Conservation (phyloP, 2,888 invertebrate species). For the Clusia tigrina region DNA sequence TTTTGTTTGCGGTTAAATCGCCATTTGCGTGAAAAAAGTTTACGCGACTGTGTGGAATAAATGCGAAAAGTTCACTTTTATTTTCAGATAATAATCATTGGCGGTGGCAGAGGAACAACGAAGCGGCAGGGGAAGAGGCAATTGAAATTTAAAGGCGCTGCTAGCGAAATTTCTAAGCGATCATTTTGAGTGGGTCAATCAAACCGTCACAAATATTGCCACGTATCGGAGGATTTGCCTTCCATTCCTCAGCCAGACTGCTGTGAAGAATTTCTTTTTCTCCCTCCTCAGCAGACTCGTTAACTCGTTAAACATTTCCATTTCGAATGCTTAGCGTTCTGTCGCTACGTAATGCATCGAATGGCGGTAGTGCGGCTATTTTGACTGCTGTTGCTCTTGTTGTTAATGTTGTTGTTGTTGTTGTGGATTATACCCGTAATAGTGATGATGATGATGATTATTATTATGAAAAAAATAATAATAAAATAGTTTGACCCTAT, state of each 20-base stretch:
- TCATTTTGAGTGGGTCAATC: not conserved
- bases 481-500: slow-evolving; percentile 37
- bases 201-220: not conserved
- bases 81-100: too few relatives aligned
- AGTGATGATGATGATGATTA: slow-evolving; percentile 25
- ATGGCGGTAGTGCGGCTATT: slow-evolving; percentile 7
- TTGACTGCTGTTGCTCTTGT: not conserved
- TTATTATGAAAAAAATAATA: slow-evolving; percentile 34
- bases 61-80: too few relatives aligned
- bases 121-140: not conserved
- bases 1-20: slow-evolving; percentile 15
- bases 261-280: too few relatives aligned
- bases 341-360: not conserved
- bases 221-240: too few relatives aligned
- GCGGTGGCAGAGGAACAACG: not conserved
- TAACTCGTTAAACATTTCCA: slow-evolving; percentile 20
- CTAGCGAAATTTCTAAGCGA: not conserved
- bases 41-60: not conserved
- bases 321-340: slow-evolving; percentile 23
- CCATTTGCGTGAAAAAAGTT: slow-evolving; percentile 6
- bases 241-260: too few relatives aligned
- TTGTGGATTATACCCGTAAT: not conserved
- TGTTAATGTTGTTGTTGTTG: not conserved
- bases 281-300: too few relatives aligned
- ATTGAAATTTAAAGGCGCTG: not conserved